Evolutionary conservation across 2,888 invertebrate species (phyloP), one percentile per base, ranked within the genome.

Genomic region (Leptinotarsa haldemani): DNA sequence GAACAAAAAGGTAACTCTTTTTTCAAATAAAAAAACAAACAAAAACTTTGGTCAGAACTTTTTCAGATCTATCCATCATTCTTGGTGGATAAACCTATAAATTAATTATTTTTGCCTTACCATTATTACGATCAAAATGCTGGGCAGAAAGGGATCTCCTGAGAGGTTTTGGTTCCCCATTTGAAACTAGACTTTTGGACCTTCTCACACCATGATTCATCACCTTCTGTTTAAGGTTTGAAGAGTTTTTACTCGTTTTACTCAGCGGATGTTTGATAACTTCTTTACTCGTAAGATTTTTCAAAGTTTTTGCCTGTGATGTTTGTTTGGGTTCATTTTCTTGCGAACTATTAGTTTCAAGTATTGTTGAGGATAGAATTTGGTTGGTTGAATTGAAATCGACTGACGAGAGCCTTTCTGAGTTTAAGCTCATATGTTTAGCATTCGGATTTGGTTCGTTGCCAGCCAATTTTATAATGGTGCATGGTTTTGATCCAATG

Each of bases 131-230:
- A 68, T 79, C 68, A 52, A 77, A 74, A 74, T 79, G 71, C 58
- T 80, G 76, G 7, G 81, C 76, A 53, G 80, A 82, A 52, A 81
- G 25, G 40, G 80, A 82, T 20, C 80, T 72, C 48, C 81, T 72
- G 30, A 78, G 63, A 9, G 67, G 65, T 13, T 66, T 66, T 52
- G 13, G 65, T 52, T 20, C 61, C 7, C 25, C 40, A 30, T 61
- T 40, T 7, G 18, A 30, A 40, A 61, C 30, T 52, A 13, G 52
- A 22, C 56, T 56, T 25, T 20, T 22, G 12, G 56, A 56, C 13
- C 56, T 56, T 56, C 22, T 56, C 22, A 56, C 56, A 20, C 56
- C 56, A 15, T 16, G 20, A 56, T 22, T 56, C 22, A 56, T 56
- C 4, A 20, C 56, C 22, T 56, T 56, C 22, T 56, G 56, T 25